phyloP scores from a whole-genome alignment of 2,113 vertebrate species.

The Burhinus oedicnemus region DNA sequence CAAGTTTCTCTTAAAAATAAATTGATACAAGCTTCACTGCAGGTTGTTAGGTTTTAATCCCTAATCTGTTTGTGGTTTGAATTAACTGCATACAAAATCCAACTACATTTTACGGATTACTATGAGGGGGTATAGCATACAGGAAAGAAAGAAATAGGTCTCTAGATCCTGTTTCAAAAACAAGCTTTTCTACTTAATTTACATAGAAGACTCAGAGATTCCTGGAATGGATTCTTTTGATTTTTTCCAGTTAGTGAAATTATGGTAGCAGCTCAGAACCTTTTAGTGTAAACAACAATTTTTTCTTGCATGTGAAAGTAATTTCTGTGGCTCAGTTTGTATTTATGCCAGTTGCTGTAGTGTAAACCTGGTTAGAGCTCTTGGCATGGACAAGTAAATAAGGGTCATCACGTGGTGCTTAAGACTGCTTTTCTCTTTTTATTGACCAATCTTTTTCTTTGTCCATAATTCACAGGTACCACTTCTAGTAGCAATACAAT shows the following conservation, averaged over 20 bases:
- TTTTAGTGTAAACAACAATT: background rate
- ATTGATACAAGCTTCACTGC: background rate
- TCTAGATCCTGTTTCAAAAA: background rate
- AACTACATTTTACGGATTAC: background rate
- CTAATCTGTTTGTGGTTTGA: background rate
- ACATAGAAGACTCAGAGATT: background rate
- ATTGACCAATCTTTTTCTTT: background rate
- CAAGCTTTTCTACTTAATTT: background rate
- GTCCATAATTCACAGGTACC: slow-evolving; percentile 80
- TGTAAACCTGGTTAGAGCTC: background rate
- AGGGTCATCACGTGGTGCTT: background rate
- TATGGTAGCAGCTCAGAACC: background rate
- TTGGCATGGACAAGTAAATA: background rate
- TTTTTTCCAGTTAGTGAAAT: background rate
- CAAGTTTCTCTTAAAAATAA: background rate
- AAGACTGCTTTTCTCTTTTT: background rate
- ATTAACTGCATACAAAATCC: background rate
- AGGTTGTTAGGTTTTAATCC: background rate
- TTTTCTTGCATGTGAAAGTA: background rate
- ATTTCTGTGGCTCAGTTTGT: background rate
- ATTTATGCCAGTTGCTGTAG: background rate
- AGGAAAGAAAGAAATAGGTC: background rate
- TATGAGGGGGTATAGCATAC: background rate
- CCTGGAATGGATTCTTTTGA: background rate
- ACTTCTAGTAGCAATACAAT: slow-evolving; percentile 99